phyloP scores from a whole-genome alignment of 2,888 invertebrate genomes.

The Cactoblastis cactorum region DNA sequence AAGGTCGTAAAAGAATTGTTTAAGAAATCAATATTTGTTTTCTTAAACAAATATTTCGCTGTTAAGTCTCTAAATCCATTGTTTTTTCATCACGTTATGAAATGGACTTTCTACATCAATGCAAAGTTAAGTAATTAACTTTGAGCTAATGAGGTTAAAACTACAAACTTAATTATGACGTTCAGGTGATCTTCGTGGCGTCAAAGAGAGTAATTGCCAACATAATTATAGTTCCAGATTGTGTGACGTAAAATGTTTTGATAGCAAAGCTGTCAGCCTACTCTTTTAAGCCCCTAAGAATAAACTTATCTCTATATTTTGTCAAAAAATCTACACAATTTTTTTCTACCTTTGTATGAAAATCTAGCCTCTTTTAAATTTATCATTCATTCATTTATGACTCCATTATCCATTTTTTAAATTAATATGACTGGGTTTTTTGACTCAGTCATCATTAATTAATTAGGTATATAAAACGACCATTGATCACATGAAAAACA shows the following conservation, averaged over 20 bases:
- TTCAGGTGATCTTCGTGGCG: background rate
- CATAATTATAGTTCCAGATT: background rate
- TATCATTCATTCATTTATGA: too few species aligned
- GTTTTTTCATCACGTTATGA: background rate
- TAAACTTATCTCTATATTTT: too few species aligned
- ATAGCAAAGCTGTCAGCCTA: background rate
- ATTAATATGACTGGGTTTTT: too few species aligned
- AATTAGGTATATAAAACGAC: too few species aligned
- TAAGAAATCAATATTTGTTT: background rate
- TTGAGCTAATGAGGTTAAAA: constrained; percentile 1
- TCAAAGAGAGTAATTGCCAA: constrained; percentile 1
- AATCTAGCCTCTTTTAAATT: too few species aligned
- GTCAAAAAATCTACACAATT: too few species aligned
- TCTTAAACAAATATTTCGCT: background rate
- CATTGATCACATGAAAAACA: too few species aligned
- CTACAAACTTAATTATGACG: constrained; percentile 5
- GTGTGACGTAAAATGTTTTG: background rate
- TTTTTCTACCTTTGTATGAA: too few species aligned
- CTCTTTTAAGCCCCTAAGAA: too few species aligned
- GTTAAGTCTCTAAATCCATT: background rate
- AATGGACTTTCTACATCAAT: constrained; percentile 5
- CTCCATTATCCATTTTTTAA: too few species aligned
- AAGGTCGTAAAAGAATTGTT: background rate
- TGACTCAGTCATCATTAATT: too few species aligned
- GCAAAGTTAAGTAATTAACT: background rate